phyloP scores from a whole-genome alignment of 1,140 invertebrate species.

The Drosophila orosa region DNA sequence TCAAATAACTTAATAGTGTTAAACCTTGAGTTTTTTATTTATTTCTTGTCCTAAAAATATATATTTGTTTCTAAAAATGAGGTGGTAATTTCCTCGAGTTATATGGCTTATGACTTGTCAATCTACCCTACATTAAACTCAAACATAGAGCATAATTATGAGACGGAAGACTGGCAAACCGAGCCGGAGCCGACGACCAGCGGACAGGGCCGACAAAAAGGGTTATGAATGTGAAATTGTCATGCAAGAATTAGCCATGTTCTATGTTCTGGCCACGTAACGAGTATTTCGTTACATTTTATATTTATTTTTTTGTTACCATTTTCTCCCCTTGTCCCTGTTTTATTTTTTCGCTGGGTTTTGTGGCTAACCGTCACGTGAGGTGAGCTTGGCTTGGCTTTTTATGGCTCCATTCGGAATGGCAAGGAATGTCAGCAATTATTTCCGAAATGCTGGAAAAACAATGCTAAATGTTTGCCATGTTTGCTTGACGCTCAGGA shows the following conservation, averaged over 20 bases:
- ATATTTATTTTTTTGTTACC: conserved; percentile 54
- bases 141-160: conserved; percentile 69
- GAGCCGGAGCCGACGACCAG: conserved; percentile 41
- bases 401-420: conserved; percentile 65
- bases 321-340: conserved; percentile 4
- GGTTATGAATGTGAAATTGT: conserved; percentile 84
- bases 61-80: neutral
- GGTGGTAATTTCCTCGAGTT: neutral
- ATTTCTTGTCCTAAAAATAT: no score
- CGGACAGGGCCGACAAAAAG: conserved; percentile 63
- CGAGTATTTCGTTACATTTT: conserved; percentile 72
- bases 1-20: no score
- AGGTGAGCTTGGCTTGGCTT: conserved; percentile 54
- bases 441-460: conserved; percentile 69
- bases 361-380: conserved; percentile 73
- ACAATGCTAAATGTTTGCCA: conserved; percentile 76
- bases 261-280: conserved; percentile 73
- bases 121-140: neutral
- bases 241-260: conserved; percentile 84
- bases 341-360: conserved; percentile 14
- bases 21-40: no score
- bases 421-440: conserved; percentile 67
- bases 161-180: conserved; percentile 63
- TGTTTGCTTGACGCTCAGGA: conserved; percentile 70
- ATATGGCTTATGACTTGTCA: neutral